Evolutionary conservation across 2,113 vertebrate genomes (phyloP).

Genomic region (Climacteris rufus): DNA sequence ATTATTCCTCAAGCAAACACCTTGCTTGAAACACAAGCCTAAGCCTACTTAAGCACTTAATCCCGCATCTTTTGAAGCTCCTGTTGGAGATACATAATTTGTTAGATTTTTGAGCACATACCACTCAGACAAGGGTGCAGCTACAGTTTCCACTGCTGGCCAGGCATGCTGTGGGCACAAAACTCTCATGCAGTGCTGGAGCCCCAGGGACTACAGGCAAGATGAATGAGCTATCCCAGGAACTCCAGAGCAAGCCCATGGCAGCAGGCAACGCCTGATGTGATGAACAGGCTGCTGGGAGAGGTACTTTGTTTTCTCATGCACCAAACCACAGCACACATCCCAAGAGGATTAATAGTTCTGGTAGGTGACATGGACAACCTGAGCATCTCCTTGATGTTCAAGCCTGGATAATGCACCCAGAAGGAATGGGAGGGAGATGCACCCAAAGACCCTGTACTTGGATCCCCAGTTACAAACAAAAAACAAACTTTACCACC

Average conservation of each 20-base stretch:
- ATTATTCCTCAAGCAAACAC: conserved; percentile 53
- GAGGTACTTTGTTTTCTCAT: background rate
- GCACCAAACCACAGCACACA: background rate
- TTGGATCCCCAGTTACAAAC: background rate
- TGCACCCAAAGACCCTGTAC: background rate
- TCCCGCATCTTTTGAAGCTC: conserved; percentile 14
- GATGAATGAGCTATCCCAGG: background rate
- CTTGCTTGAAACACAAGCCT: conserved; percentile 38
- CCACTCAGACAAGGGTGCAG: background rate
- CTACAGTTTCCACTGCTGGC: background rate
- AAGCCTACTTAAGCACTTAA: conserved; percentile 53
- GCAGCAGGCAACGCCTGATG: fast-evolving
- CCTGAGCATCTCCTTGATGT: background rate
- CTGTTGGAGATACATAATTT: background rate
- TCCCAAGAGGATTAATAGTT: background rate
- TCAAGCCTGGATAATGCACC: background rate
- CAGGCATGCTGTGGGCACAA: background rate
- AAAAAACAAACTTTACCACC: background rate
- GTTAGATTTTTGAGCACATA: background rate
- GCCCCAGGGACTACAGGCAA: background rate
- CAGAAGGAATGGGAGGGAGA: background rate
- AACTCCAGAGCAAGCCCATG: background rate
- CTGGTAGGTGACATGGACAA: background rate
- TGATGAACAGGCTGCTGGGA: background rate
- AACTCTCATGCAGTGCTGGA: background rate